These are phyloP conservation scores for Cosmopolites sordidus DNA, from an alignment of 2,888 invertebrate genomes.

Conservation along the genomic window DNA sequence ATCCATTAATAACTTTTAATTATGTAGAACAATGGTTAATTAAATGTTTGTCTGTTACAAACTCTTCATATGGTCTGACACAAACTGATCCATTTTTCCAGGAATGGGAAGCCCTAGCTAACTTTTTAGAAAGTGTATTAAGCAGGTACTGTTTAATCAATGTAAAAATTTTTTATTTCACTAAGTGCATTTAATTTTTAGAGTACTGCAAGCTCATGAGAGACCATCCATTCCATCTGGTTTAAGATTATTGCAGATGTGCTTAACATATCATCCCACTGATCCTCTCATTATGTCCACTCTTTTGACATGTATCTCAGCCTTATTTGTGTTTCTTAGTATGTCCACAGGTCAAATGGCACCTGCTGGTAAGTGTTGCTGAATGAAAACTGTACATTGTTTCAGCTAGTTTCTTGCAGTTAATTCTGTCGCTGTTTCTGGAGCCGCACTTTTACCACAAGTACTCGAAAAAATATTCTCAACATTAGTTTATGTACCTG, in stretches of 20 bases:
- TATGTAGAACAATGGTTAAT: slow-evolving; percentile 81
- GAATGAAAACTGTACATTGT: background rate
- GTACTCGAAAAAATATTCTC: slow-evolving; percentile 88
- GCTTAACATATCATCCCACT: slow-evolving; percentile 68
- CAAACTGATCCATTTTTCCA: slow-evolving; percentile 65
- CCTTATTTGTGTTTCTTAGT: slow-evolving; percentile 84
- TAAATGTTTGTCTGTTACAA: slow-evolving; percentile 60
- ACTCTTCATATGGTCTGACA: slow-evolving; percentile 43
- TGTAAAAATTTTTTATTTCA: background rate
- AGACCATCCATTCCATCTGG: slow-evolving; percentile 74
- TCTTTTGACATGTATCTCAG: slow-evolving; percentile 86
- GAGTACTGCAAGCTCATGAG: slow-evolving; percentile 60
- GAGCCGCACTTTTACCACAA: slow-evolving; percentile 65
- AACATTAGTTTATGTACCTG: slow-evolving; percentile 69
- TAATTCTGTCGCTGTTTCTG: slow-evolving; percentile 60
- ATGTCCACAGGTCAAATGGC: slow-evolving; percentile 80
- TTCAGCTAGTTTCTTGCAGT: slow-evolving; percentile 35
- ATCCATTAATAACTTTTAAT: slow-evolving; percentile 76
- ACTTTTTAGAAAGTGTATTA: slow-evolving; percentile 76
- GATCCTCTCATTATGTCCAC: slow-evolving; percentile 80
- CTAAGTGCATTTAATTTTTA: too few relatives aligned
- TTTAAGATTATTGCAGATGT: slow-evolving; percentile 71
- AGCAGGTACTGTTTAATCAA: slow-evolving; percentile 56
- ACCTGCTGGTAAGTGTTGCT: slow-evolving; percentile 37
- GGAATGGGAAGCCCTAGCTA: slow-evolving; percentile 80